Evolutionary conservation across 2,888 invertebrate species (phyloP).

Genomic region (Agrochola lota): DNA sequence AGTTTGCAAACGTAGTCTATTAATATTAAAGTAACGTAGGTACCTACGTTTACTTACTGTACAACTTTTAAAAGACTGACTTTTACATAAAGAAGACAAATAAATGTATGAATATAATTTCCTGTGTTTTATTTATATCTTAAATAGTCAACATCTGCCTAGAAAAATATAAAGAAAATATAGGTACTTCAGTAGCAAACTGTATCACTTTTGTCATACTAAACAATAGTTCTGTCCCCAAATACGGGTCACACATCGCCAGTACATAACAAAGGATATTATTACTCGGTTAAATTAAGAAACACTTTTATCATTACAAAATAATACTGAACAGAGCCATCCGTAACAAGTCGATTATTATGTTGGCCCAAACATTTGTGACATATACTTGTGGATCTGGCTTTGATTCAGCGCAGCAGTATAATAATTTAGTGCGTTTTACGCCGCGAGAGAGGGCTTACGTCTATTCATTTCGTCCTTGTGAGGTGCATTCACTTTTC

Average conservation of each 20-base stretch:
- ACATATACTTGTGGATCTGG: conserved; percentile 51
- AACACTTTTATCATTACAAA: background rate
- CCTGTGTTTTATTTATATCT: conserved; percentile 6
- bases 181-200: conserved; percentile 3
- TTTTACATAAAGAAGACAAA: background rate
- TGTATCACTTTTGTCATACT: conserved; percentile 26
- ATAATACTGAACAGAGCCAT: conserved; percentile 17
- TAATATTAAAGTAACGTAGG: background rate
- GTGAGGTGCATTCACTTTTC: conserved; percentile 56
- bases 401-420: conserved; percentile 56
- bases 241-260: conserved; percentile 40
- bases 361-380: conserved; percentile 58
- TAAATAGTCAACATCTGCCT: background rate
- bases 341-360: conserved; percentile 34
- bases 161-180: background rate
- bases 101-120: conserved; percentile 18
- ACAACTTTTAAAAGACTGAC: conserved; percentile 23
- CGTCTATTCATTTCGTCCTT: conserved; percentile 64
- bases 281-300: conserved; percentile 26
- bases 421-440: conserved; percentile 69
- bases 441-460: conserved; percentile 62
- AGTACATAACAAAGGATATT: conserved; percentile 52
- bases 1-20: too few relatives aligned
- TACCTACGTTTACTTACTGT: background rate
- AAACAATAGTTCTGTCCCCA: conserved; percentile 42